Evolutionary conservation across 2,888 invertebrate species (phyloP).

Genomic region (Clepsis dumicolana): DNA sequence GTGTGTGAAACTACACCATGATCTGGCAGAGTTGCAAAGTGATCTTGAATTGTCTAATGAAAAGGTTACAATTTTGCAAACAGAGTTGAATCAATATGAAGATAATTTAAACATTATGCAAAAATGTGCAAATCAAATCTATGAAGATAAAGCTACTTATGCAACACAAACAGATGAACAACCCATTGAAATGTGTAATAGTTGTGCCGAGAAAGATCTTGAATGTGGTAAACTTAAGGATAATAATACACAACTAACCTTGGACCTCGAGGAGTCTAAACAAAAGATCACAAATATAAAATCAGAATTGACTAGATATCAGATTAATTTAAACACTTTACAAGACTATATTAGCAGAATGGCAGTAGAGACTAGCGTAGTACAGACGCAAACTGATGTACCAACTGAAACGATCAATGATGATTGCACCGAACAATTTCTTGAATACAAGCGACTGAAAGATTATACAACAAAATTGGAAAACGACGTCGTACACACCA

Average conservation of each 20-base stretch:
- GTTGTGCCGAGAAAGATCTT: constrained; percentile 24
- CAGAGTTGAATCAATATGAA: constrained; percentile 27
- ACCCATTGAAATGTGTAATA: constrained; percentile 6
- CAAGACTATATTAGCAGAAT: constrained; percentile 15
- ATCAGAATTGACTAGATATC: constrained; percentile 16
- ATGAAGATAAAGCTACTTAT: constrained; percentile 1
- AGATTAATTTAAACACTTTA: constrained; percentile 12
- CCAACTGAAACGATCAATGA: constrained; percentile 51
- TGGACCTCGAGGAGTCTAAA: constrained; percentile 18
- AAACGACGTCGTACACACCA: constrained; percentile 56
- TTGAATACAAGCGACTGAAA: constrained; percentile 61
- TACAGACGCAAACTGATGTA: constrained; percentile 50
- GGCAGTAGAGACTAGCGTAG: not conserved
- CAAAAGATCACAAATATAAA: constrained; percentile 7
- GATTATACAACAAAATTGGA: constrained; percentile 61
- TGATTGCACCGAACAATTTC: constrained; percentile 57
- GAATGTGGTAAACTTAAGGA: constrained; percentile 15
- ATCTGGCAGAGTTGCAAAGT: constrained; percentile 3
- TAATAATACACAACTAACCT: not conserved
- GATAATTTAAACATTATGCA: constrained; percentile 23
- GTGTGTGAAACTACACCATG: constrained; percentile 23
- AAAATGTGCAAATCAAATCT: constrained; percentile 9
- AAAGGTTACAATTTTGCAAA: constrained; percentile 18
- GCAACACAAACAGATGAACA: constrained; percentile 28
- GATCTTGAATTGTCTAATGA: constrained; percentile 23